Base-by-base conservation (phyloP, 1,140 invertebrate species). In the Dolichoris vasculosae region DNA sequence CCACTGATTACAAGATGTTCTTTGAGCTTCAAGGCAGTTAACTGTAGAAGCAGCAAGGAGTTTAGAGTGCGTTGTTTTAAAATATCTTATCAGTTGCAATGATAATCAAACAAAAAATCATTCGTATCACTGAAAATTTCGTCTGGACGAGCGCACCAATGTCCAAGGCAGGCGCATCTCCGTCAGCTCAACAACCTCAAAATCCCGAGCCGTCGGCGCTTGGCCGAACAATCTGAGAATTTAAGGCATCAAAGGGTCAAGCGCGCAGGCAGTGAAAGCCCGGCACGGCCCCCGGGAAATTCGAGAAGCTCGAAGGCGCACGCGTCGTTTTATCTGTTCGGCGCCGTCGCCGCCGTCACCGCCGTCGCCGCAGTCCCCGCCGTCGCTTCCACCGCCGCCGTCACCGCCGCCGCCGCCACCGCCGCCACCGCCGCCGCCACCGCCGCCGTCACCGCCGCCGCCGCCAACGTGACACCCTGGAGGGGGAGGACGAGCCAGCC, bases 291-390 rank as follows among this genome's bases (percentile, higher is more conserved):
- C 55, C 55, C 23, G 23, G 23, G 55, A 59, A 59, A 59, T 59
- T 59, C 55, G 55, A 59, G 55, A 59, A 59, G 55, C 55, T 59
- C 55, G 63, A 17, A 67, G 30, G 63, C 69, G 69, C 38, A 23
- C 38, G 40, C 38, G 38, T 73, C 69, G 69, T 43, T 73, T 73
- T 73, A 73, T 73, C 69, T 73, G 23, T 17, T 43, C 38, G 69
- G 40, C 69, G 69, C 69, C 69, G 69, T 43, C 30, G 67, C 67
- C 17, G 67, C 32, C 30, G 67, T 35, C 11, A 23, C 55, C 15
- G 55, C 55, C 11, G 55, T 23, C 11, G 55, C 55, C 15, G n/a
- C n/a, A n/a, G n/a, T n/a, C n/a, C n/a, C n/a, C n/a, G n/a, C n/a
- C n/a, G n/a, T n/a, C n/a, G n/a, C n/a, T n/a, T n/a, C n/a, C n/a